Base-by-base conservation (phyloP, 2,113 vertebrate genomes). In the Anoplopoma fimbria region DNA sequence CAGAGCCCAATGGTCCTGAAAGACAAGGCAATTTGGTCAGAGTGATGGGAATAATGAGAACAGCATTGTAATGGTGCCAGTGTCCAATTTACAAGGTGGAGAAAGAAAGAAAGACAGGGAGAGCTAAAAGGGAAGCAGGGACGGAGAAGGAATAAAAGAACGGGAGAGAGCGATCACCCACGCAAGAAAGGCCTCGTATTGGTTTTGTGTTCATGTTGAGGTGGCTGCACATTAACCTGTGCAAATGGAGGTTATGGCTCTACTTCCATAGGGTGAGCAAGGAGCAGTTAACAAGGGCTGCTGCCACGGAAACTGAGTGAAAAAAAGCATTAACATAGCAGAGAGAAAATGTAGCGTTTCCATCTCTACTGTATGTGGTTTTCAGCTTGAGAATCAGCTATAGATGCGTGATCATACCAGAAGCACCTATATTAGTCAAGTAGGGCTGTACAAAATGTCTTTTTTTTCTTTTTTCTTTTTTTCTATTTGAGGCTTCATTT, bases 21-120 rank as follows among this genome's bases (percentile, higher is more conserved):
- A 94, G 93, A 94, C 92, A 94, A 94, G 91, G 92, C 91, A 95
- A 96, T 95, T 95, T 95, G 94, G 91, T 90, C 86, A 84, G 85
- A 89, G 82, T 91, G 79, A 89, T 87, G 84, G 87, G 76, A 91
- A 90, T 94, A 95, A 95, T 94, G 94, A 94, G 92, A 94, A 94
- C 90, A 93, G 91, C 92, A 92, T 85, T 33, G 82, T 91, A 91
- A 94, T 94, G 89, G 93, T 86, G 87, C 84, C 81, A 79, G 73
- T 87, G 88, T 91, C 82, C 86, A 93, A 92, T 91, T 91, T 90
- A 89, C 86, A 87, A 85, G 90, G 75, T 65, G 29, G 86, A 77
- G 77, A 55, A 49, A 53, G 49, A 36, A 10, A 25, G 83, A 62
- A 57, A 70, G 77, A 73, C 17, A 9, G 85, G 64, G 49, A 83